Percentiles rank a stretch among this genome's conserved stretches.
These are phyloP conservation scores for Halichoerus grypus DNA, from an alignment of 2,113 vertebrate species.

Conservation along the genomic window DNA sequence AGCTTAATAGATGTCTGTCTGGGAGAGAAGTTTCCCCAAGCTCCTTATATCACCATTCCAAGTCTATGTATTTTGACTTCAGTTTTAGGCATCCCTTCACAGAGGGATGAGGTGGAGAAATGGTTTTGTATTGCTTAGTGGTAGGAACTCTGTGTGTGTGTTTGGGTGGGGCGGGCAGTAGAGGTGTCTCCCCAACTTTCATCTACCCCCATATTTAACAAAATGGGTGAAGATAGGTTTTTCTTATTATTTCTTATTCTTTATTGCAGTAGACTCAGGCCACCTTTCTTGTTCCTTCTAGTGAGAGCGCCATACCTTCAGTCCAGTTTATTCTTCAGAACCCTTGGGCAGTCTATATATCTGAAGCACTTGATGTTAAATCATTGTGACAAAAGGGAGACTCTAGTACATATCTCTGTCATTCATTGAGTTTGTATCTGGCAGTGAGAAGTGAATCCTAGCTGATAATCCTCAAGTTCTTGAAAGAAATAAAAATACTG, in stretches of 20 bases:
- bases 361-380: not conserved
- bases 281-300: not conserved
- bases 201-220: not conserved
- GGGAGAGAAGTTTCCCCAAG: not conserved
- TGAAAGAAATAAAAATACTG: not conserved
- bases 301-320: not conserved
- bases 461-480: not conserved
- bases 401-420: not conserved
- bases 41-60: not conserved
- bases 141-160: not conserved
- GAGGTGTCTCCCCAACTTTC: not conserved
- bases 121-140: not conserved
- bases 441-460: not conserved
- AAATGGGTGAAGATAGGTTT: not conserved
- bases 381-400: rapidly evolving
- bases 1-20: not conserved
- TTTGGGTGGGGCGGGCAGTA: not conserved
- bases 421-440: not conserved
- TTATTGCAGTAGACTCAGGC: not conserved
- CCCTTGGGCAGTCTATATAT: not conserved
- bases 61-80: not conserved
- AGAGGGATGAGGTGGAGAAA: not conserved
- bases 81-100: not conserved
- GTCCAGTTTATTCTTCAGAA: not conserved
- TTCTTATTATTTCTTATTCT: not conserved